These are phyloP conservation scores for Percopsis transmontana DNA, from an alignment of 2,113 vertebrate species.

Conservation along the genomic window DNA sequence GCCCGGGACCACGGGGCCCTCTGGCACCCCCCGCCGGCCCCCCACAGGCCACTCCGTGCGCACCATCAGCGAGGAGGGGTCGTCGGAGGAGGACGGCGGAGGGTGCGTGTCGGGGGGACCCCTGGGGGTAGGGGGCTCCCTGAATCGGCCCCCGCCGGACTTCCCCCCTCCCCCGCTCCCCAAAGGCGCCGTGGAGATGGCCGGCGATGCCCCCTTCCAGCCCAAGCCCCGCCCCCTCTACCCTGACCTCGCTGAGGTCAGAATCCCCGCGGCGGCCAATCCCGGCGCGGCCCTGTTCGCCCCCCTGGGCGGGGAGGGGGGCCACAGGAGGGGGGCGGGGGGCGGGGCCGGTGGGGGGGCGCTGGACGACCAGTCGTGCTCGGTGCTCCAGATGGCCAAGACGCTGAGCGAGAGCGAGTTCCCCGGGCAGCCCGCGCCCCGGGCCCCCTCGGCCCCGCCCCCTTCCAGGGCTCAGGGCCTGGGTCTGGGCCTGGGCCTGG, in stretches of 20 bases:
- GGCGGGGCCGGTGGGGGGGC: conserved; percentile 44
- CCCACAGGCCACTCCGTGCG: conserved; percentile 60
- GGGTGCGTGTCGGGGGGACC: conserved; percentile 62
- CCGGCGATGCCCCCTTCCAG: conserved; percentile 66
- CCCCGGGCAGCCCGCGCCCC: conserved; percentile 60
- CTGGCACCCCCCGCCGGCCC: conserved; percentile 56
- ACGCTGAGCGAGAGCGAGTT: conserved; percentile 93
- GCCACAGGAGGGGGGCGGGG: conserved; percentile 60
- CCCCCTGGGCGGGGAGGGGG: conserved; percentile 65
- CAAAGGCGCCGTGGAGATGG: conserved; percentile 78
- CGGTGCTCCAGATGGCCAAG: conserved; percentile 95
- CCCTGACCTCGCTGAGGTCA: conserved; percentile 75
- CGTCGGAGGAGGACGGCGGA: conserved; percentile 83
- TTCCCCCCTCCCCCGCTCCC: conserved; percentile 88
- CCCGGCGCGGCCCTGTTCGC: conserved; percentile 25
- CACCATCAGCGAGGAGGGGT: conserved; percentile 81
- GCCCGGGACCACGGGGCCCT: conserved; percentile 28
- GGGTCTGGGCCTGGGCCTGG: conserved; percentile 60
- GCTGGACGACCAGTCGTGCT: conserved; percentile 92
- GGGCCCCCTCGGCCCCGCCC: conserved; percentile 69
- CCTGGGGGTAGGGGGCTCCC: conserved; percentile 61
- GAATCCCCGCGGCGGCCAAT: conserved; percentile 60
- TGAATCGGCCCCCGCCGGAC: conserved; percentile 84
- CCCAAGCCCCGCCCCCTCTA: conserved; percentile 68
- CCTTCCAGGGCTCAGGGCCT: conserved; percentile 58